Conservation (phyloP, 2,888 invertebrate genomes). For the Ormyrus thymus region DNA sequence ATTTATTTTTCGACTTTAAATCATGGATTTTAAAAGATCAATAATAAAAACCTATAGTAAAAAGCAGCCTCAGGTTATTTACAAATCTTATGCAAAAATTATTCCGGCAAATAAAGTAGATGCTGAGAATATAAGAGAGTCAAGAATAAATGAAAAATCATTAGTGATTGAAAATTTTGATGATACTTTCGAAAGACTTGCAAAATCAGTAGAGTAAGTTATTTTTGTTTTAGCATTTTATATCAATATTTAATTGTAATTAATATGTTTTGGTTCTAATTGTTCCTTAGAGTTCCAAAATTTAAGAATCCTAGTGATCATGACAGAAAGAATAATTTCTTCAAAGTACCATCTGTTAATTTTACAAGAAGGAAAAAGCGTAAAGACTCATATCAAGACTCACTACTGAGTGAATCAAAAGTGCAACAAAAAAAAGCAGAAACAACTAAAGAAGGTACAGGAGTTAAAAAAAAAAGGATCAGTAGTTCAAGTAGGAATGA, state of each 20-base stretch:
- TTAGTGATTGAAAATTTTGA: slow-evolving; percentile 62
- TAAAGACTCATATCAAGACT: no score
- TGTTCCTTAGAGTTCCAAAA: slow-evolving; percentile 13
- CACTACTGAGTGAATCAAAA: no score
- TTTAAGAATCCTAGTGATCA: neutral
- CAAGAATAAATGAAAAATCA: slow-evolving; percentile 52
- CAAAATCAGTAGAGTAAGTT: slow-evolving; percentile 61
- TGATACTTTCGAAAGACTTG: slow-evolving; percentile 67
- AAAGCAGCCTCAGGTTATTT: slow-evolving; percentile 23
- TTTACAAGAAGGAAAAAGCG: no score
- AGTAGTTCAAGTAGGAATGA: no score
- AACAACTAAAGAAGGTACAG: no score
- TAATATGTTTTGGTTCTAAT: neutral
- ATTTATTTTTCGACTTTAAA: neutral
- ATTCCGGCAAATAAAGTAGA: neutral
- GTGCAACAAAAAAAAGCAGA: no score
- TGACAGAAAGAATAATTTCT: neutral
- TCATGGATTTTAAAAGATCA: slow-evolving; percentile 11
- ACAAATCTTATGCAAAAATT: neutral
- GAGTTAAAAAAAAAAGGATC: no score
- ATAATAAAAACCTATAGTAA: slow-evolving; percentile 52
- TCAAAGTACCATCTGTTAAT: no score
- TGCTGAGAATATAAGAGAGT: slow-evolving; percentile 28
- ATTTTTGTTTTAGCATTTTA: slow-evolving; percentile 9
- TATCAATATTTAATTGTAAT: neutral